Evolutionary conservation across 1,140 invertebrate genomes (phyloP).

Genomic region (Marisa cornuarietis): DNA sequence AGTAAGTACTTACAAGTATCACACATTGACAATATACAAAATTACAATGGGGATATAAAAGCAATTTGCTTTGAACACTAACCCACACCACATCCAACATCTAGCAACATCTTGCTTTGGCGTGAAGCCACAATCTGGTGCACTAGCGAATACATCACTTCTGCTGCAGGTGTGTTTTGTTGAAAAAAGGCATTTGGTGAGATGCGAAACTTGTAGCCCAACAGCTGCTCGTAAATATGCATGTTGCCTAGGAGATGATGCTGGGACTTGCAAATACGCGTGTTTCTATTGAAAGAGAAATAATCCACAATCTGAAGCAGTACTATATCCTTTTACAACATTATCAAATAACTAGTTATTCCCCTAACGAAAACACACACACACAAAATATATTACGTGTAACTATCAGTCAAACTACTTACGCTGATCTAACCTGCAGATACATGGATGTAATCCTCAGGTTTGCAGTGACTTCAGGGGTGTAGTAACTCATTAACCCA

Average conservation of each 20-base stretch:
- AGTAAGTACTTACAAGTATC: neutral
- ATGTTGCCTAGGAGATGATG: conserved; percentile 17
- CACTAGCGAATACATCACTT: conserved; percentile 84
- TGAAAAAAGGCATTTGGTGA: conserved; percentile 89
- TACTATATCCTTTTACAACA: too few species aligned
- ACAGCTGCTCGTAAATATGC: conserved; percentile 73
- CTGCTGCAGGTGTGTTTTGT: conserved; percentile 84
- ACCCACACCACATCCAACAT: conserved; percentile 92
- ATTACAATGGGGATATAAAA: neutral
- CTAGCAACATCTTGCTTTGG: conserved; percentile 75
- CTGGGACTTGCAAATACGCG: neutral
- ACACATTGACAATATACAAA: neutral
- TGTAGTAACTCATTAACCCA: too few species aligned
- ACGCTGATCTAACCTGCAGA: too few species aligned
- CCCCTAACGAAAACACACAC: neutral
- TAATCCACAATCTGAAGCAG: too few species aligned
- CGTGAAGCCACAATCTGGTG: conserved; percentile 73
- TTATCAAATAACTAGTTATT: too few species aligned
- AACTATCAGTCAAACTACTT: too few species aligned
- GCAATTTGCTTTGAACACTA: neutral
- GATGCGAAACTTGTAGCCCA: conserved; percentile 85
- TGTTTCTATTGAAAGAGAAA: neutral
- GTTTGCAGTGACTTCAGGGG: too few species aligned
- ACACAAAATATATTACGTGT: neutral
- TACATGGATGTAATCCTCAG: too few species aligned